Evolutionary conservation across 2,797 vertebrate genomes (phyloP), one percentile per base, ranked within the genome.

Genomic region (Cuculus canorus): DNA sequence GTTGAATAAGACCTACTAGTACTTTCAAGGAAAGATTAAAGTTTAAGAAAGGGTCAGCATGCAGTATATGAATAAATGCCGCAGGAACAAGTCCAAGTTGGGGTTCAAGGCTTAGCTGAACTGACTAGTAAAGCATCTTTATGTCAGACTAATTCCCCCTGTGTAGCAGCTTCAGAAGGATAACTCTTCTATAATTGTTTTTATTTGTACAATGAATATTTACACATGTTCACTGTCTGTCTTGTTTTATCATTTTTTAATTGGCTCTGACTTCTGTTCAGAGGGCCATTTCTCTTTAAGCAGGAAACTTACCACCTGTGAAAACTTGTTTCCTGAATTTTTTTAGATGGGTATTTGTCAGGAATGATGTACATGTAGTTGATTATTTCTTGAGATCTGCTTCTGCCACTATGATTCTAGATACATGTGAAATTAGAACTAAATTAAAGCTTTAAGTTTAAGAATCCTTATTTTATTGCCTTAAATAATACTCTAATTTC

Each of bases 11-110:
- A 80, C 16, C 78, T 75, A 33, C 45, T 76, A 33, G 32, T 80
- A 63, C 64, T 82, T 82, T 73, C 28, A 89, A 86, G 41, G 72
- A 75, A 92, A 92, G 81, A 60, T 50, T 79, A 61, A 84, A 86
- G 43, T 71, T 91, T 61, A 76, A 71, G 59, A 52, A 73, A 77
- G 43, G 64, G 48, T 80, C 28, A 85, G 32, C 16, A 14, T 60
- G 35, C 41, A 88, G 50, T 79, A 73, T 53, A 54, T 54, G 30
- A 76, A 76, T 75, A 88, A 90, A 90, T 56, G 32, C 7, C 32
- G 41, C 7, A 65, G 54, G 23, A 88, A 33, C 13, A 71, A 60
- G 16, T 21, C 17, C 27, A 72, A 61, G 25, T 28, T 72, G 64
- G 23, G 12, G 28, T 78, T 88, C 25, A 80, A 81, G 39, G 45